A percentile compares a stretch with the other conserved stretches of the same genome.
Conservation (phyloP, 2,888 invertebrate genomes). For the Drosophila merina region DNA sequence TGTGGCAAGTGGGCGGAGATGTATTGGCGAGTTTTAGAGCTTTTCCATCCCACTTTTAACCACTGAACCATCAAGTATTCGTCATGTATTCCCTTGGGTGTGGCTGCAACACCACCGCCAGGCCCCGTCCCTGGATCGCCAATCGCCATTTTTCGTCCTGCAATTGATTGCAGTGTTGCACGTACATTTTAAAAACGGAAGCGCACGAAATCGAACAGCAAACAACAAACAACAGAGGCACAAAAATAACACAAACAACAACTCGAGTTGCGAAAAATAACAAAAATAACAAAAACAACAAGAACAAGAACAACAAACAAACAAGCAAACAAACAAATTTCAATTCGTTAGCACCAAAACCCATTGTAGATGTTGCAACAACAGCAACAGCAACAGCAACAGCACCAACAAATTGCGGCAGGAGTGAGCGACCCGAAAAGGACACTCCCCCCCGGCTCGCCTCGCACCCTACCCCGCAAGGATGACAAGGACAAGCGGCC, state of each 20-base stretch:
- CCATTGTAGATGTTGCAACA: conserved; percentile 21
- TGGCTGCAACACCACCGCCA: background rate
- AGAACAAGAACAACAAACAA: conserved; percentile 1
- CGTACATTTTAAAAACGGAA: conserved; percentile 66
- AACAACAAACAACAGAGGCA: conserved; percentile 60
- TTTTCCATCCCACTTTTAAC: conserved; percentile 5
- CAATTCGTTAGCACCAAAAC: conserved; percentile 71
- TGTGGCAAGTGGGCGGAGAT: background rate
- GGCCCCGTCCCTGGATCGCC: conserved; percentile 1
- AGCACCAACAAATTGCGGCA: conserved; percentile 32
- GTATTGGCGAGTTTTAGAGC: background rate
- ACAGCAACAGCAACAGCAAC: conserved; percentile 2
- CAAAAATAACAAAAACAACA: conserved; percentile 24
- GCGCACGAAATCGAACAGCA: conserved; percentile 65
- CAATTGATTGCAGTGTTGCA: conserved; percentile 51
- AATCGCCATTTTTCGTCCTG: conserved; percentile 7
- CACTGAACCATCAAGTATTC: conserved; percentile 32
- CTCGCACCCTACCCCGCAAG: conserved; percentile 3
- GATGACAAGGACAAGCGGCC: conserved; percentile 54
- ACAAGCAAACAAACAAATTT: conserved; percentile 79
- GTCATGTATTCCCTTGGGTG: conserved; percentile 38
- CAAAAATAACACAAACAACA: conserved; percentile 36
- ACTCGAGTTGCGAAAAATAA: no score
- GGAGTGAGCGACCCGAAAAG: conserved; percentile 29
- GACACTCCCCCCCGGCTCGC: background rate